Evolutionary conservation across 2,888 invertebrate genomes (phyloP).

Genomic region (Euclidia mi): DNA sequence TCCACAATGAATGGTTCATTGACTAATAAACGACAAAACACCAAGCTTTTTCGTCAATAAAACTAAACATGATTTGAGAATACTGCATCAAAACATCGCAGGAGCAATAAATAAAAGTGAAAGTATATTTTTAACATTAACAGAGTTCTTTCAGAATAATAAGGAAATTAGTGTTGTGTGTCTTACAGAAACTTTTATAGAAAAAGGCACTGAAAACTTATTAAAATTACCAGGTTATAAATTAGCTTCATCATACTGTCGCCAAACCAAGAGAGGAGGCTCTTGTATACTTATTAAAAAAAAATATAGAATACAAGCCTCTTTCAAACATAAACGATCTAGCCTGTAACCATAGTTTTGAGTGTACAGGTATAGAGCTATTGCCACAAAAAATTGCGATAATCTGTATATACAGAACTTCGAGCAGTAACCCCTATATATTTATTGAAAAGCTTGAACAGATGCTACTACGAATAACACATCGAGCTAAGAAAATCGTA

Average conservation of each 20-base stretch:
- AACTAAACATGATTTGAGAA: too few relatives aligned
- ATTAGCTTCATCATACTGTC: neutral
- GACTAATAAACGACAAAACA: too few relatives aligned
- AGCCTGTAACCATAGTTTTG: neutral
- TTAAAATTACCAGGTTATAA: neutral
- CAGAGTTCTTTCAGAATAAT: neutral
- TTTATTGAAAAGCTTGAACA: slow-evolving; percentile 1
- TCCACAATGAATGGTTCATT: too few relatives aligned
- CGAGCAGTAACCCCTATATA: neutral
- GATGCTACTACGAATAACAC: neutral
- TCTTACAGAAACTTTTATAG: neutral
- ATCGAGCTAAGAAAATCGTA: neutral
- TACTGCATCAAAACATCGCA: too few relatives aligned
- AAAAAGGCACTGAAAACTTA: neutral
- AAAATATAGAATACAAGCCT: neutral
- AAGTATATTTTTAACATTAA: neutral
- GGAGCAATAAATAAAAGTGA: too few relatives aligned
- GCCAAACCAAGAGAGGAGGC: neutral
- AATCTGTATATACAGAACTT: neutral
- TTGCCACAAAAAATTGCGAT: neutral
- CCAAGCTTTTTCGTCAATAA: too few relatives aligned
- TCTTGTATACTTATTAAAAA: slow-evolving; percentile 1
- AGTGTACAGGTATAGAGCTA: neutral
- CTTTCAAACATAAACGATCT: neutral
- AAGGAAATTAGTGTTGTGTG: neutral